phyloP scores from a whole-genome alignment of 1,140 invertebrate genomes.

The Trachymyrmex septentrionalis region DNA sequence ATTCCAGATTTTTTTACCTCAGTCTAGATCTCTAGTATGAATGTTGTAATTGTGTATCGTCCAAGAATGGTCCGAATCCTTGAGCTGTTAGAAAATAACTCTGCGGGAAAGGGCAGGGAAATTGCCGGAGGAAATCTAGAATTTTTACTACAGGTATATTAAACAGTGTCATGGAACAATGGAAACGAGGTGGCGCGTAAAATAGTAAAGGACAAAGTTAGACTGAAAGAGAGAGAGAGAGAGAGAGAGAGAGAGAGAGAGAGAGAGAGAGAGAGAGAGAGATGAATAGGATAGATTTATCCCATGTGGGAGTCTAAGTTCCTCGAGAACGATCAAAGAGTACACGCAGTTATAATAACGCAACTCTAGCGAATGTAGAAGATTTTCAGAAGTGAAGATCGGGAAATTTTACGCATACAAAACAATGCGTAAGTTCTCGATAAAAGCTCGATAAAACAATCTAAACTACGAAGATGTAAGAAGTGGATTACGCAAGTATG shows the following conservation, averaged over 20 bases:
- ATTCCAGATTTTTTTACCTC: neutral
- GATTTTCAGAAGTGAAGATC: conserved; percentile 29
- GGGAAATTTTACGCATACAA: conserved; percentile 1
- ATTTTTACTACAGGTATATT: neutral
- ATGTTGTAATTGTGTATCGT: neutral
- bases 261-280: too few species aligned
- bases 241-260: too few species aligned
- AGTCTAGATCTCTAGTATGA: neutral
- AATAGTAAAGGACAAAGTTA: neutral
- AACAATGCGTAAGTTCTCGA: neutral
- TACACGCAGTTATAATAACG: neutral
- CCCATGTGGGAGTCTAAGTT: neutral
- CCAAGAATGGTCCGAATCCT: too few species aligned
- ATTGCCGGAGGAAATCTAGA: neutral
- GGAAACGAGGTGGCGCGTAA: neutral
- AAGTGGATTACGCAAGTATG: conserved; percentile 42
- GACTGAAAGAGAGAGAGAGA: neutral
- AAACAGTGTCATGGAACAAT: neutral
- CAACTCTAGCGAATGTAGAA: neutral
- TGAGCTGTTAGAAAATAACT: neutral
- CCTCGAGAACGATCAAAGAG: neutral
- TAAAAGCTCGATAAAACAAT: conserved; percentile 38
- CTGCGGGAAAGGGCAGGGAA: too few species aligned
- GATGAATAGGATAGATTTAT: neutral
- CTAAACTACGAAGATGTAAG: conserved; percentile 3